phyloP scores from a whole-genome alignment of 2,797 vertebrate genomes.

The Sebastes kiyomatsui region DNA sequence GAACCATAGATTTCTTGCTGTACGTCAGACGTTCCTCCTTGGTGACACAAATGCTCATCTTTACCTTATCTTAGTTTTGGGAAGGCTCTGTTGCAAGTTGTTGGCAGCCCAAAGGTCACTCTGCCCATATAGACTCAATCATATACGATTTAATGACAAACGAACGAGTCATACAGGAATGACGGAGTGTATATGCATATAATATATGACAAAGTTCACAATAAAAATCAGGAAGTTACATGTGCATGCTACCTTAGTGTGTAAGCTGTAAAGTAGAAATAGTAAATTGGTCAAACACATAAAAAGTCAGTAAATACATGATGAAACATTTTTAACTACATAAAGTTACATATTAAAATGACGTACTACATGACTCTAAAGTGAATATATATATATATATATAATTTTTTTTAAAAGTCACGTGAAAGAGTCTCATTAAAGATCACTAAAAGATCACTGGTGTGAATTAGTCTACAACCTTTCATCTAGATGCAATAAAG shows the following conservation, averaged over 20 bases:
- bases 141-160: not conserved
- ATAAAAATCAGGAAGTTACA: not conserved
- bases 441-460: not conserved
- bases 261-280: too few species aligned
- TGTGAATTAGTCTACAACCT: not conserved
- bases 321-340: not conserved
- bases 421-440: not conserved
- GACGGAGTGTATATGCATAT: not conserved
- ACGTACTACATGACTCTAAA: not conserved
- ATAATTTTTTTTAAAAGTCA: not conserved
- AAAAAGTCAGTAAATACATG: not conserved
- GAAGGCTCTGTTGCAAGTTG: not conserved
- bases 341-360: not conserved
- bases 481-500: not conserved
- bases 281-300: not conserved
- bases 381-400: not conserved
- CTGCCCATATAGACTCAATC: not conserved
- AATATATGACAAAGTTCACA: not conserved
- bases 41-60: not conserved
- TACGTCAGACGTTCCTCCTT: not conserved
- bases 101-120: constrained; percentile 20
- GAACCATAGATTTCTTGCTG: not conserved
- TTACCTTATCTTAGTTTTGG: constrained; percentile 2
- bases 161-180: not conserved
- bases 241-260: not conserved